phyloP scores from a whole-genome alignment of 2,797 vertebrate genomes.

The Sebastes glaucus region DNA sequence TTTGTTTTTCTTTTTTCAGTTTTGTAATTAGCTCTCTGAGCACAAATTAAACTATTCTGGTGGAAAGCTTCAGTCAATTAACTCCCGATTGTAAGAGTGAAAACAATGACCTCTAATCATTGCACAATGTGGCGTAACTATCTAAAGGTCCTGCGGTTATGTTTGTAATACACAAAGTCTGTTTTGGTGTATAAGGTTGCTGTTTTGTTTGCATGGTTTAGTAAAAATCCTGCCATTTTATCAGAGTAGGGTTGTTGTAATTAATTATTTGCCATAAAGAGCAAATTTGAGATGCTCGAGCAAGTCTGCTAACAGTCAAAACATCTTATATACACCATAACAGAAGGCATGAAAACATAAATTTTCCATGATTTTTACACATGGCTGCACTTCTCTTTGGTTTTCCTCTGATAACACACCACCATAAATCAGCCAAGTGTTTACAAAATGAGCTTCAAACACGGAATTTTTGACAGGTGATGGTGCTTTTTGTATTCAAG shows the following conservation, averaged over 20 bases:
- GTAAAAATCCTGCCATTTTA: not conserved
- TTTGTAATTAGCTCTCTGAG: slow-evolving; percentile 50
- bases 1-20: slow-evolving; percentile 17
- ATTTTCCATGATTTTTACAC: not conserved
- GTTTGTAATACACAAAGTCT: slow-evolving; percentile 14
- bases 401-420: slow-evolving; percentile 10
- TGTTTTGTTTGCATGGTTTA: not conserved
- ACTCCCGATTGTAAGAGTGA: slow-evolving; percentile 8
- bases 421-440: slow-evolving; percentile 25
- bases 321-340: not conserved
- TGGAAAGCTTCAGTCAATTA: slow-evolving; percentile 53
- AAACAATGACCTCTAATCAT: slow-evolving; percentile 56
- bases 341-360: not conserved
- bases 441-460: not conserved
- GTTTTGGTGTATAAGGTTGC: not conserved
- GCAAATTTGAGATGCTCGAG: not conserved
- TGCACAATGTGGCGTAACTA: slow-evolving; percentile 13
- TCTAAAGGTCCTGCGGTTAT: slow-evolving; percentile 22
- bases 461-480: slow-evolving; percentile 21
- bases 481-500: not conserved
- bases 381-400: not conserved
- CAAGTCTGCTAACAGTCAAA: not conserved
- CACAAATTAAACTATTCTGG: slow-evolving; percentile 45
- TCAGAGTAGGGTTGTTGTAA: not conserved
- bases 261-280: not conserved